Conservation (phyloP, 2,113 vertebrate genomes). For the Chunga burmeisteri region DNA sequence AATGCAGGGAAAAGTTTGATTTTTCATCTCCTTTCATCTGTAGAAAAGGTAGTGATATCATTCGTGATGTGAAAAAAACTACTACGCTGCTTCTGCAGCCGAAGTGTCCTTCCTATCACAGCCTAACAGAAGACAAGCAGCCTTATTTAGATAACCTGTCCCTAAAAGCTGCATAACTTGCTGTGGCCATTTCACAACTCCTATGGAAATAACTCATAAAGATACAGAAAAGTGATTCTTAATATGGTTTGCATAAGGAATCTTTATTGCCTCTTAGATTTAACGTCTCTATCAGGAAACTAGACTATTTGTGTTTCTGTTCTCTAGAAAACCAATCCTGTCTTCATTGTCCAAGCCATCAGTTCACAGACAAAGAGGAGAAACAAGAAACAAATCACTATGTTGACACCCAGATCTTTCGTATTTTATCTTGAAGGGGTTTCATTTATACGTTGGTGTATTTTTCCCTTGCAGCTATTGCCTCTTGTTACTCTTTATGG, state of each 20-base stretch:
- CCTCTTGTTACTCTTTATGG: slow-evolving; percentile 77
- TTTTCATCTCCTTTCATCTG: slow-evolving; percentile 18
- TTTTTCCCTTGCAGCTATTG: slow-evolving; percentile 44
- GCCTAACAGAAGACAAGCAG: neutral
- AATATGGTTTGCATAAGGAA: slow-evolving; percentile 39
- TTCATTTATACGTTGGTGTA: slow-evolving; percentile 59
- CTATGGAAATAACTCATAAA: slow-evolving; percentile 58
- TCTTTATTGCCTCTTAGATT: slow-evolving; percentile 59
- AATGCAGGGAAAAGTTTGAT: slow-evolving; percentile 3
- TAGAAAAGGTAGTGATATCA: neutral
- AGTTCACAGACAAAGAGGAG: slow-evolving; percentile 65
- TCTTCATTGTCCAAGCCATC: slow-evolving; percentile 69
- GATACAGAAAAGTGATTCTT: slow-evolving; percentile 55
- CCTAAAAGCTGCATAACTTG: neutral
- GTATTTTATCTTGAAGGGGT: slow-evolving; percentile 72
- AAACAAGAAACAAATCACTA: slow-evolving; percentile 71
- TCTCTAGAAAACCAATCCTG: slow-evolving; percentile 50
- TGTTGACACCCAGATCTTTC: slow-evolving; percentile 63
- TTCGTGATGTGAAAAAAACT: neutral
- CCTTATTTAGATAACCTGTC: slow-evolving; percentile 19
- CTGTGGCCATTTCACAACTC: slow-evolving; percentile 38
- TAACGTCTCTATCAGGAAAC: slow-evolving; percentile 42
- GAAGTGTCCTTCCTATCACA: slow-evolving; percentile 2
- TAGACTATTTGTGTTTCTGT: slow-evolving; percentile 39
- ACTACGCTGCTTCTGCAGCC: neutral